Conservation (phyloP, 2,888 invertebrate genomes). For the Noctua janthina region DNA sequence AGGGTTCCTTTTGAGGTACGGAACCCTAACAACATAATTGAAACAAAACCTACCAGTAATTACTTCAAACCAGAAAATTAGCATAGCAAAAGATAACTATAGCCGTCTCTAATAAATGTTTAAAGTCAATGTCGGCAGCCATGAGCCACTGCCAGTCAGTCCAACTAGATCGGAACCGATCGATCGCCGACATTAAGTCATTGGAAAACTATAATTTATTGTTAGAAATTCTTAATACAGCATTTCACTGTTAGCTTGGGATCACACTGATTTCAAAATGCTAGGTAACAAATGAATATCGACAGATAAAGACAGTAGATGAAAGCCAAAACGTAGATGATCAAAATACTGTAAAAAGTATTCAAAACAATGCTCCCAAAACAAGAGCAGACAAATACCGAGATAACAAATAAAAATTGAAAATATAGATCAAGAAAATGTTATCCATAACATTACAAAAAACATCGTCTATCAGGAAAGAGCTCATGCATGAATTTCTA, state of each 20-base stretch:
- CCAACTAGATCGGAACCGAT: constrained; percentile 60
- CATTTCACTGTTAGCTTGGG: constrained; percentile 30
- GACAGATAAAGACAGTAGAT: neutral
- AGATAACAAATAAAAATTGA: neutral
- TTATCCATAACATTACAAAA: neutral
- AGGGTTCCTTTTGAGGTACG: too few species aligned
- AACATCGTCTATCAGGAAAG: constrained; percentile 3
- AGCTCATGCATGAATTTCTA: constrained; percentile 15
- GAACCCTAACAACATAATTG: neutral
- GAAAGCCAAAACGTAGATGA: neutral
- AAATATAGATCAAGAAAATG: neutral
- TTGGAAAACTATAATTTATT: constrained; percentile 63
- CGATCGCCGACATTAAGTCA: constrained; percentile 57
- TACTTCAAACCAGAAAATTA: constrained; percentile 11
- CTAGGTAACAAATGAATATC: neutral
- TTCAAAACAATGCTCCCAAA: neutral
- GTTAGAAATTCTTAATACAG: constrained; percentile 52
- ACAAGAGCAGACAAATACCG: too few species aligned
- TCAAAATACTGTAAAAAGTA: neutral
- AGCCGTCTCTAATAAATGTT: constrained; percentile 23
- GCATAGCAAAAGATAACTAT: constrained; percentile 17
- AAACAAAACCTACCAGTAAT: neutral
- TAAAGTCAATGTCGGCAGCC: constrained; percentile 41
- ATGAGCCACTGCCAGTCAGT: constrained; percentile 13
- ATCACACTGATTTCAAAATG: constrained; percentile 18